Evolutionary conservation across 2,113 vertebrate genomes (phyloP), one percentile per base, ranked within the genome.

Genomic region (Caranx melampygus): DNA sequence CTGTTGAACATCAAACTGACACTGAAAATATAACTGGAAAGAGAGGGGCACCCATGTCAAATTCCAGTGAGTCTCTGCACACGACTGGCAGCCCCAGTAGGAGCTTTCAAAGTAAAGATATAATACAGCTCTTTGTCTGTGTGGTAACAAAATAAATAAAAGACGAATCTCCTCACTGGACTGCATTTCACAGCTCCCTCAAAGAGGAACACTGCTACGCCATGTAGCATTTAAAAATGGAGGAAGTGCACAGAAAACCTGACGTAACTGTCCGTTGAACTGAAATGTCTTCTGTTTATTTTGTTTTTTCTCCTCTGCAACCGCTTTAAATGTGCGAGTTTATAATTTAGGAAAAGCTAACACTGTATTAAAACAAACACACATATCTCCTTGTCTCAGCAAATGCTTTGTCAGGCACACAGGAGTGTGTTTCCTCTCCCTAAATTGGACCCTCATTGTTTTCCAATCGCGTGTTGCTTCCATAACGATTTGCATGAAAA

Each of bases 401-500:
- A 82, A 89, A 88, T 81, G 76, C 83, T 87, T 77, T 16, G 79
- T 91, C 87, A 90, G 88, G 77, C 89, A 78, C 87, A 72, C 75
- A 61, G 86, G 87, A 83, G 78, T 78, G 67, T 49, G 70, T 83
- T 84, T 88, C 69, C 74, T 70, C 55, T 83, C 67, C 69, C 72
- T 82, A 83, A 90, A 88, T 86, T 91, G 85, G 78, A 57, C 58
- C 72, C 81, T 85, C 71, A 81, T 92, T 92, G 88, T 89, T 92
- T 90, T 81, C 86, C 73, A 74, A 78, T 89, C 49, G 84, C 16
- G 60, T n/a, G 64, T 88, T 77, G 54, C 76, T 60, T 73, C 77
- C 79, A 40, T 78, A 78, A 87, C 83, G 84, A 88, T 91, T 87
- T 88, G 87, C 91, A 89, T 94, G 89, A 94, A 92, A 89, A 89